Conservation (phyloP, 2,113 vertebrate species). For the Hyperopisus bebe region DNA sequence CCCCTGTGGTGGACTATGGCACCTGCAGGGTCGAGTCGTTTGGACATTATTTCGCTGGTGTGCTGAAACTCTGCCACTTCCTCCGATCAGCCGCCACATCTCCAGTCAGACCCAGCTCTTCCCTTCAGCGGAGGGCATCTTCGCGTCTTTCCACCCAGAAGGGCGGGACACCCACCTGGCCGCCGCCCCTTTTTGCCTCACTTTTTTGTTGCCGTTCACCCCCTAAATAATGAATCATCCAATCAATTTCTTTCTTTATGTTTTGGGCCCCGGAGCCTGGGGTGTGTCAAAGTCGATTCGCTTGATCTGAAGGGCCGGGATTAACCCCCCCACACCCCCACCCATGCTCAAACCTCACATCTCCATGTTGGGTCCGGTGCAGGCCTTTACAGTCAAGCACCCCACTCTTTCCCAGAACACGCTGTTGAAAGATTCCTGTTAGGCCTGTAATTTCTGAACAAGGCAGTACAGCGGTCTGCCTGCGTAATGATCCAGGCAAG, state of each 20-base stretch:
- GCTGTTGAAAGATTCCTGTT: constrained; percentile 18
- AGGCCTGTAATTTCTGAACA: constrained; percentile 26
- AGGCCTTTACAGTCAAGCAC: constrained; percentile 35
- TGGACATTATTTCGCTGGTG: not conserved
- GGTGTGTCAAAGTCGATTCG: constrained; percentile 72
- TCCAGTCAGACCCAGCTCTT: constrained; percentile 37
- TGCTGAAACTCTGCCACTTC: not conserved
- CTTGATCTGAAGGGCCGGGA: constrained; percentile 68
- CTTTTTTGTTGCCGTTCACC: constrained; percentile 48
- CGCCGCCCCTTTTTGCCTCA: constrained; percentile 32
- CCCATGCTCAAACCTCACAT: constrained; percentile 41
- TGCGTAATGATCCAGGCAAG: constrained; percentile 16
- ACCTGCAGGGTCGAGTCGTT: constrained; percentile 31
- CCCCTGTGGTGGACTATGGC: constrained; percentile 62
- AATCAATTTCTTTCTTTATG: constrained; percentile 77
- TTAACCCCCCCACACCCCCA: constrained; percentile 48
- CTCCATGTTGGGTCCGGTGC: constrained; percentile 35
- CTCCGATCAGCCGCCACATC: not conserved
- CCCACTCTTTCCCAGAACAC: constrained; percentile 7
- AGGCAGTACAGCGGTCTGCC: constrained; percentile 14
- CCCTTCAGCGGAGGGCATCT: constrained; percentile 57
- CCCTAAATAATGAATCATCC: constrained; percentile 76
- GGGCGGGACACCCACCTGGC: constrained; percentile 27
- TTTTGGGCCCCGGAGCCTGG: constrained; percentile 72
- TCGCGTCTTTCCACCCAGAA: constrained; percentile 20